These are phyloP conservation scores for Entomobrya multifasciata DNA, from an alignment of 2,888 invertebrate species.

Conservation along the genomic window DNA sequence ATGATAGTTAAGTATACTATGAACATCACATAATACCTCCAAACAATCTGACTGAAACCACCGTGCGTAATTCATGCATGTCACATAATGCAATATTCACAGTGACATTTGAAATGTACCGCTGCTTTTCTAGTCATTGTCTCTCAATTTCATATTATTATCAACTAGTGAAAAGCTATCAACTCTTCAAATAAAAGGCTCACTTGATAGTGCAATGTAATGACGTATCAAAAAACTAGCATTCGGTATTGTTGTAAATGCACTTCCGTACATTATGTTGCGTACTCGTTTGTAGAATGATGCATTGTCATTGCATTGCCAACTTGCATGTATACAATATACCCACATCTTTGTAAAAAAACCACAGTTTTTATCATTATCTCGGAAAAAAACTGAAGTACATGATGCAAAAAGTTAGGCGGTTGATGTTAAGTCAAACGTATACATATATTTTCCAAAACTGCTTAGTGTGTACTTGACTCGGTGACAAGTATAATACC, in stretches of 20 bases:
- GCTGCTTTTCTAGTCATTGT: conserved; percentile 21
- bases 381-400: not conserved
- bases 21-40: too few species aligned
- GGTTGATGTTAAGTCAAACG: not conserved
- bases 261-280: not conserved
- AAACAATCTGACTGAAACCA: too few species aligned
- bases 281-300: not conserved
- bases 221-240: conserved; percentile 19
- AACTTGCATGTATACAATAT: not conserved
- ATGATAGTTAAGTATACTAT: too few species aligned
- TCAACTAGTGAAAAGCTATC: conserved; percentile 14
- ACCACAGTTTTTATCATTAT: conserved; percentile 4
- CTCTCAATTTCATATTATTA: conserved; percentile 15
- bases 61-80: not conserved
- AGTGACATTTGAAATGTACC: conserved; percentile 18
- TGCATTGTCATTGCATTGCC: too few species aligned
- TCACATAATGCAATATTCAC: not conserved
- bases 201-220: conserved; percentile 37
- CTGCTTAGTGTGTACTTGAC: too few species aligned
- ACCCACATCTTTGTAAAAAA: too few species aligned
- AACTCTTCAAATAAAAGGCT: conserved; percentile 35
- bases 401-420: not conserved
- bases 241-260: not conserved
- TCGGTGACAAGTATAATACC: not conserved
- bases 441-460: too few species aligned